phyloP scores from a whole-genome alignment of 2,113 vertebrate species.

The Phalacrocorax brasilianus region DNA sequence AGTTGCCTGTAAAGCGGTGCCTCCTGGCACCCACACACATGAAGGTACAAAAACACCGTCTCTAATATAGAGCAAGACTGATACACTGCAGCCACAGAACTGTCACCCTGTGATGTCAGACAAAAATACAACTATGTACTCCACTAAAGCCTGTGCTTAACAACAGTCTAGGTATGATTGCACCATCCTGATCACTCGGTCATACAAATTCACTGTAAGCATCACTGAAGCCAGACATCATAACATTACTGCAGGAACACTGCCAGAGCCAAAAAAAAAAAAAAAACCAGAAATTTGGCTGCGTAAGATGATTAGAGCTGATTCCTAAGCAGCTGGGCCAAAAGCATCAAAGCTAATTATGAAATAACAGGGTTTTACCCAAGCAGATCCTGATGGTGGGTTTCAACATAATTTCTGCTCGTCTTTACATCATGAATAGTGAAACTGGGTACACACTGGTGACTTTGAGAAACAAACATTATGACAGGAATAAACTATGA shows the following conservation, averaged over 20 bases:
- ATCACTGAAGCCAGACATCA: background rate
- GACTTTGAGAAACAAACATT: background rate
- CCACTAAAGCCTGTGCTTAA: background rate
- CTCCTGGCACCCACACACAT: background rate
- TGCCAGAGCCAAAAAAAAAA: background rate
- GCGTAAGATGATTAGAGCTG: background rate
- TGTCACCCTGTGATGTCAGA: background rate
- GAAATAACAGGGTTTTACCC: constrained; percentile 20
- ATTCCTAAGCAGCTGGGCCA: background rate
- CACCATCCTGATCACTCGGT: background rate
- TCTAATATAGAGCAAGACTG: background rate
- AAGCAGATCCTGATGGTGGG: background rate
- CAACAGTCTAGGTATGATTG: background rate
- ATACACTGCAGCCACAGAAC: background rate
- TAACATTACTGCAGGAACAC: background rate
- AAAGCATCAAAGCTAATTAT: constrained; percentile 19
- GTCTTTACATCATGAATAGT: background rate
- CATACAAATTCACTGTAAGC: background rate
- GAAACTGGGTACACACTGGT: background rate
- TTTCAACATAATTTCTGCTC: background rate
- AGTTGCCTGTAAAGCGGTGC: background rate
- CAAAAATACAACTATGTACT: background rate
- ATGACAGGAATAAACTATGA: background rate
- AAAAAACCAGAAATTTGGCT: background rate
- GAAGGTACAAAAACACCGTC: background rate